Percentiles rank a stretch among this genome's conserved stretches.
Conservation (phyloP, 2,797 vertebrate genomes). For the Platalea minor region DNA sequence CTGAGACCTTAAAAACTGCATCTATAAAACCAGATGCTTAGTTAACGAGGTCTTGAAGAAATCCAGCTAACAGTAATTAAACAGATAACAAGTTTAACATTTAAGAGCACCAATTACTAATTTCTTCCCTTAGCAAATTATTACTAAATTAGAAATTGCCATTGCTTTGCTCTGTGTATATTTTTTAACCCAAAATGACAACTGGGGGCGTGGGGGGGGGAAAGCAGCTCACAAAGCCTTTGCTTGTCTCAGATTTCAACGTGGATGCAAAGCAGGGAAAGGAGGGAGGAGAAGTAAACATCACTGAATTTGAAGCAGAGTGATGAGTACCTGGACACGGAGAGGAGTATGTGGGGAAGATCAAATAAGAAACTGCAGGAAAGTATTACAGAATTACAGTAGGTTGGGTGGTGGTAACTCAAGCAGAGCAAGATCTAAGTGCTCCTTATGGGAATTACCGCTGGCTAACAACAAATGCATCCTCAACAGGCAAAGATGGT, state of each 20-base stretch:
- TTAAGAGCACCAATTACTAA: not conserved
- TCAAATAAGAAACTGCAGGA: not conserved
- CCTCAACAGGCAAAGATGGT: not conserved
- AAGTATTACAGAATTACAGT: not conserved
- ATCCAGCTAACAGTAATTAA: not conserved
- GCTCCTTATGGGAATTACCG: not conserved
- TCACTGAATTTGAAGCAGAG: not conserved
- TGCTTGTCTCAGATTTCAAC: not conserved
- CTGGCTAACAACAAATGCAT: not conserved
- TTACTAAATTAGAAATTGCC: not conserved
- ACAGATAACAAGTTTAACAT: not conserved
- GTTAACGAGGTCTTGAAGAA: slow-evolving; percentile 13
- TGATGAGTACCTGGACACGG: not conserved
- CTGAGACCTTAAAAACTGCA: not conserved
- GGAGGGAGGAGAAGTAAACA: not conserved
- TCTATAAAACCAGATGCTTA: slow-evolving; percentile 7
- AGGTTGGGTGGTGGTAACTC: not conserved
- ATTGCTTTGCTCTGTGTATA: not conserved
- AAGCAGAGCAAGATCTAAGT: not conserved
- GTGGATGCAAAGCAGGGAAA: not conserved
- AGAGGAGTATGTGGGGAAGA: not conserved
- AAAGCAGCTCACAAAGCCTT: not conserved
- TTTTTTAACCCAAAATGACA: not conserved
- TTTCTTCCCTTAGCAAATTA: not conserved
- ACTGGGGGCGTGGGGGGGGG: accelerated